Percentiles rank a stretch among this genome's conserved stretches.
Evolutionary conservation across 2,113 vertebrate genomes (phyloP).

Genomic region (Megaptera novaeangliae): DNA sequence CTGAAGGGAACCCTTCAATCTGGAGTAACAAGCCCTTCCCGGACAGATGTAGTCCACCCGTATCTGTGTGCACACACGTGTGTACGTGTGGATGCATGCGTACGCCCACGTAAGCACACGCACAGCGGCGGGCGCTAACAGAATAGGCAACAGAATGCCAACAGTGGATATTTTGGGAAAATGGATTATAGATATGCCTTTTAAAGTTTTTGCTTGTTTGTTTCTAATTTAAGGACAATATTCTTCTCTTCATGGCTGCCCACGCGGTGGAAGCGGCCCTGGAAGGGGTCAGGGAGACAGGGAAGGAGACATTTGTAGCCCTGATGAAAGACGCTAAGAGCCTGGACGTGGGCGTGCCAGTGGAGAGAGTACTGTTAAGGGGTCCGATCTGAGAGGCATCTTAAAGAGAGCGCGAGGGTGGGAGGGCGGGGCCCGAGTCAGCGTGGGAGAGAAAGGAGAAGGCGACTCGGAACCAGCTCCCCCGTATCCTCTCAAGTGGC

Average conservation of each 20-base stretch:
- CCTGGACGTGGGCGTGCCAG: fast-evolving
- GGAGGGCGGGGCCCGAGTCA: fast-evolving
- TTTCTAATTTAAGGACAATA: neutral
- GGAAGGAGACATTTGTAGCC: fast-evolving
- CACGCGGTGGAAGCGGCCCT: fast-evolving
- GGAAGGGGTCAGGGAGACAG: fast-evolving
- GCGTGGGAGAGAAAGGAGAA: fast-evolving
- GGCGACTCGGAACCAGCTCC: fast-evolving
- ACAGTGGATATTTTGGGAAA: fast-evolving
- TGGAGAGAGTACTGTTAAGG: fast-evolving
- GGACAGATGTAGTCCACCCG: fast-evolving
- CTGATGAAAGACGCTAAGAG: neutral
- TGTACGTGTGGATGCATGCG: fast-evolving
- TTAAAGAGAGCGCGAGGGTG: fast-evolving
- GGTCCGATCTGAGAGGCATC: fast-evolving
- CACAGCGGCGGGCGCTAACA: fast-evolving
- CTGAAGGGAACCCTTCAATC: neutral
- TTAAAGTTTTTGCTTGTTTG: neutral
- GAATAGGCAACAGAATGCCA: fast-evolving
- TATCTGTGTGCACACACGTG: fast-evolving
- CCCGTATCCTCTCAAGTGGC: fast-evolving
- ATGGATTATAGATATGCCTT: fast-evolving
- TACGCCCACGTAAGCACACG: fast-evolving
- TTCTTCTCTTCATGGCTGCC: neutral
- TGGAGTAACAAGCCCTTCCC: neutral